Evolutionary conservation across 2,113 vertebrate species (phyloP).

Genomic region (Zapus hudsonius): DNA sequence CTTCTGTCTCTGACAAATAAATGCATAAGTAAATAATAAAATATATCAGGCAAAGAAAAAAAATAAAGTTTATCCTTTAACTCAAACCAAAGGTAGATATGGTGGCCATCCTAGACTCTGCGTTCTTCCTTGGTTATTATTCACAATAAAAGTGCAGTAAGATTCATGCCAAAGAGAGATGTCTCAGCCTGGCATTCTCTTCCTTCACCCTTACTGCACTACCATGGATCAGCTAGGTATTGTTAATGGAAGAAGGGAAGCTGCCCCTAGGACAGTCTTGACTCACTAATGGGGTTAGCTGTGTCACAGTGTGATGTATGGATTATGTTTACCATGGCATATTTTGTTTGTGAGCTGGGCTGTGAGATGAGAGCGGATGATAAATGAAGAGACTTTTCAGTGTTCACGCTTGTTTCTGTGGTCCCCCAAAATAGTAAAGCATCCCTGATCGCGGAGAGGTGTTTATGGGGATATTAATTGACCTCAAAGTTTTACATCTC

Average conservation of each 20-base stretch:
- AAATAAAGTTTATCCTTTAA: conserved; percentile 45
- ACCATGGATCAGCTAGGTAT: neutral
- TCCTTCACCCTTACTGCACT: conserved; percentile 22
- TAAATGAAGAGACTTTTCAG: conserved; percentile 88
- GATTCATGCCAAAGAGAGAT: conserved; percentile 59
- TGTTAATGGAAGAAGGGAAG: conserved; percentile 76
- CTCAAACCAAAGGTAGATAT: neutral
- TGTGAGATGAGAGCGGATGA: conserved; percentile 86
- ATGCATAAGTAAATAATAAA: no score
- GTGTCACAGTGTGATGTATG: conserved; percentile 89
- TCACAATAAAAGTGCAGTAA: neutral
- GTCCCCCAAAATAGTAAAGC: conserved; percentile 73
- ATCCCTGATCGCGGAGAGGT: conserved; percentile 34
- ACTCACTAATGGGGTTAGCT: conserved; percentile 79
- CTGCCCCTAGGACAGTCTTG: conserved; percentile 60
- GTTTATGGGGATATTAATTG: conserved; percentile 67
- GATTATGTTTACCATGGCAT: conserved; percentile 90
- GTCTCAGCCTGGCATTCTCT: conserved; percentile 44
- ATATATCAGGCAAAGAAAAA: conserved; percentile 46
- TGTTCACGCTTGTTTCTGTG: conserved; percentile 86
- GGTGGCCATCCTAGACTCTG: neutral
- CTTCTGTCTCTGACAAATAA: conserved; percentile 27
- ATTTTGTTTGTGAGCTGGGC: conserved; percentile 87
- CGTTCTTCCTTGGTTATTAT: conserved; percentile 33
- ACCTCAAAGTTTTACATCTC: conserved; percentile 63